Percentiles rank a stretch among this genome's conserved stretches.
Evolutionary conservation across 1,140 invertebrate species (phyloP).

Genomic region (Medauroidea extradentata): DNA sequence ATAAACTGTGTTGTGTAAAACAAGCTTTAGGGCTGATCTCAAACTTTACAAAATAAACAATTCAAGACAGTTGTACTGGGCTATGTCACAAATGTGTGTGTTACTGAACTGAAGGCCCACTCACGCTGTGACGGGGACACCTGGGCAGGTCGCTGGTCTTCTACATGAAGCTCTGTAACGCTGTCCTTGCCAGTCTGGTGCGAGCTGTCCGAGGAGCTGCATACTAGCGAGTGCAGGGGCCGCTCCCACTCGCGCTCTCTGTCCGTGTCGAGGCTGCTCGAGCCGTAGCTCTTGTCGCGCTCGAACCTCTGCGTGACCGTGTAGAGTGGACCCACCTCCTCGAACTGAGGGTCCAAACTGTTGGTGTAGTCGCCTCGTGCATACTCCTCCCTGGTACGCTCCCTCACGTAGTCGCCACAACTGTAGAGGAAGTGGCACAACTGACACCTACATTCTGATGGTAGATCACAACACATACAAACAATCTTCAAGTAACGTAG

Average conservation of each 20-base stretch:
- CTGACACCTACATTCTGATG: not conserved
- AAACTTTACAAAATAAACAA: not conserved
- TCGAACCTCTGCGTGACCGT: conserved; percentile 18
- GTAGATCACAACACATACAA: no score
- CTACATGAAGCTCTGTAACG: not conserved
- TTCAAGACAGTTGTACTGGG: not conserved
- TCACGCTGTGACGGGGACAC: not conserved
- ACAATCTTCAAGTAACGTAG: not conserved
- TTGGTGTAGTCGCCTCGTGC: conserved; percentile 19
- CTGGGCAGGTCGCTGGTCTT: not conserved
- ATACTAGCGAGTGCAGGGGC: conserved; percentile 5
- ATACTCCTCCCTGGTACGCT: conserved; percentile 20
- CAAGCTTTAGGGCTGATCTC: not conserved
- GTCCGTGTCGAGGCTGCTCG: not conserved
- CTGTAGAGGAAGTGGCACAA: no score
- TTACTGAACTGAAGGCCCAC: no score
- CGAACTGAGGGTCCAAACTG: conserved; percentile 13
- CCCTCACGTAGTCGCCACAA: conserved; percentile 19
- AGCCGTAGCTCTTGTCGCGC: conserved; percentile 7
- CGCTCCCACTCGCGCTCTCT: conserved; percentile 7
- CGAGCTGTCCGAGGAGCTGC: not conserved
- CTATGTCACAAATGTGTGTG: no score
- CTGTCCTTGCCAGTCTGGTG: not conserved
- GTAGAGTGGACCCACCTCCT: conserved; percentile 17
- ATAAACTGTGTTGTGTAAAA: not conserved